Conservation (phyloP, 2,113 vertebrate species). For the Ceyx margarethae region DNA sequence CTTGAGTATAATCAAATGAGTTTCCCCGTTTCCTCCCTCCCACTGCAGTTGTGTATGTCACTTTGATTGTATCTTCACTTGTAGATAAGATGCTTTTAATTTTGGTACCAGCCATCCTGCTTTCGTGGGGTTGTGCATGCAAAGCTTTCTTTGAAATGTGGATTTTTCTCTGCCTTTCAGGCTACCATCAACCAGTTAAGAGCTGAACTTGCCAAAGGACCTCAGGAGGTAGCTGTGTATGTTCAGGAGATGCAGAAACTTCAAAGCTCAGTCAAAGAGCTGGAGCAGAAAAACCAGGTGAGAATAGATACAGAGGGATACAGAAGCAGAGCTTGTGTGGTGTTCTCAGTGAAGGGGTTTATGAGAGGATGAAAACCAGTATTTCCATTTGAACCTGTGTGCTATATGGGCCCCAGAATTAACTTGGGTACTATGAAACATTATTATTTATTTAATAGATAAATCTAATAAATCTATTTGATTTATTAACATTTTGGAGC, state of each 20-base stretch:
- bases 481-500: background rate
- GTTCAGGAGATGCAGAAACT: constrained; percentile 90
- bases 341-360: background rate
- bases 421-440: background rate
- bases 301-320: background rate
- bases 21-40: background rate
- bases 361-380: background rate
- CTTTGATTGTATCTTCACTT: background rate
- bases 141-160: background rate
- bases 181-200: constrained; percentile 86
- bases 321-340: background rate
- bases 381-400: background rate
- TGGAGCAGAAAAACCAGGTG: constrained; percentile 91
- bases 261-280: constrained; percentile 82
- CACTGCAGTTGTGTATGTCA: background rate
- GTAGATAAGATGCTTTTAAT: background rate
- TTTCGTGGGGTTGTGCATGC: background rate
- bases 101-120: background rate
- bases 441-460: too few species aligned
- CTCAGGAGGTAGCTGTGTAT: constrained; percentile 92
- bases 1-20: background rate
- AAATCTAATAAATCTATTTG: too few species aligned
- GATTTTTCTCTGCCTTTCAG: constrained; percentile 68
- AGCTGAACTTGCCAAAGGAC: constrained; percentile 91
- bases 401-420: background rate